phyloP scores from a whole-genome alignment of 2,888 invertebrate species.

The Opisthograptis luteolata region DNA sequence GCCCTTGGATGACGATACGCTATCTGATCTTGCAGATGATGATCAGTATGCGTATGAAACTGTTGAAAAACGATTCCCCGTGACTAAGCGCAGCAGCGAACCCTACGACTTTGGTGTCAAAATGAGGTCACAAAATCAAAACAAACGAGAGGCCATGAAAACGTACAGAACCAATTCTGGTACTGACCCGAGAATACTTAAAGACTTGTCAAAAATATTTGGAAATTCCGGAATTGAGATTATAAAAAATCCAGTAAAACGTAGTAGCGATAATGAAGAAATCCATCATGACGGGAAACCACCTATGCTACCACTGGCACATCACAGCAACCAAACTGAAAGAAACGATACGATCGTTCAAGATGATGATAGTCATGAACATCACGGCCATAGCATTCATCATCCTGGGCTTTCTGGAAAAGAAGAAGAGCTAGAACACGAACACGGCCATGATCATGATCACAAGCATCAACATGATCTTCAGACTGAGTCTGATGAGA shows the following conservation, averaged over 20 bases:
- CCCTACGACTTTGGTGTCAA: slow-evolving; percentile 56
- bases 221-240: slow-evolving; percentile 71
- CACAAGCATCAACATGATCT: slow-evolving; percentile 51
- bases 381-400: slow-evolving; percentile 60
- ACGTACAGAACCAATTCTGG: slow-evolving; percentile 74
- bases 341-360: slow-evolving; percentile 46
- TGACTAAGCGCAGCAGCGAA: slow-evolving; percentile 86
- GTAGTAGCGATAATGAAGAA: slow-evolving; percentile 71
- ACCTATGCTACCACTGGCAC: slow-evolving; percentile 57
- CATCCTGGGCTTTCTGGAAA: slow-evolving; percentile 61
- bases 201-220: slow-evolving; percentile 88
- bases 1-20: slow-evolving; percentile 72
- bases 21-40: slow-evolving; percentile 68
- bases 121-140: slow-evolving; percentile 63
- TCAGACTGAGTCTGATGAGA: slow-evolving; percentile 37
- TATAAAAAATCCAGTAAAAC: slow-evolving; percentile 82
- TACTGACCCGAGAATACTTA: slow-evolving; percentile 88
- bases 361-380: slow-evolving; percentile 67
- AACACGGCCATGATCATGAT: slow-evolving; percentile 33
- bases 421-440: slow-evolving; percentile 41
- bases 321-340: slow-evolving; percentile 58
- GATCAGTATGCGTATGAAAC: slow-evolving; percentile 71
- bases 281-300: slow-evolving; percentile 68
- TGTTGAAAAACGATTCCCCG: slow-evolving; percentile 86
- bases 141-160: slow-evolving; percentile 62